phyloP scores from a whole-genome alignment of 2,888 invertebrate genomes.

The Scelioninae gen. 2 region DNA sequence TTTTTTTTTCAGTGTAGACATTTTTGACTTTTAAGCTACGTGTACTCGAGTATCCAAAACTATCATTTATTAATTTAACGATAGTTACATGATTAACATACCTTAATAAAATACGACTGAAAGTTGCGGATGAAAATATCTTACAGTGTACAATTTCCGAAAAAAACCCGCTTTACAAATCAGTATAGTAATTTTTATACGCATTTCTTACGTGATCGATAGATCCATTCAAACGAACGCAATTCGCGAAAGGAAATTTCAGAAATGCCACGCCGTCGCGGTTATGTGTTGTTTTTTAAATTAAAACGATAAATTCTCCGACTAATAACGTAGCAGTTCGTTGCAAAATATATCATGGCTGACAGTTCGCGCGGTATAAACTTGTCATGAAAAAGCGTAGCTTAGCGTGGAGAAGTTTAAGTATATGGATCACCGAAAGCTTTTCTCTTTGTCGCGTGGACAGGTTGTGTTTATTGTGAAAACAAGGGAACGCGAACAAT shows the following conservation, averaged over 20 bases:
- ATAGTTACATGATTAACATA: too few species aligned
- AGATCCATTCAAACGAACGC: neutral
- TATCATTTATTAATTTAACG: too few species aligned
- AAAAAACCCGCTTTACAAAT: too few species aligned
- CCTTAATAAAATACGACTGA: too few species aligned
- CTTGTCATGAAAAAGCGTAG: constrained; percentile 54
- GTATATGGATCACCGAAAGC: constrained; percentile 60
- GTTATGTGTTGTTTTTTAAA: constrained; percentile 34
- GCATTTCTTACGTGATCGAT: neutral
- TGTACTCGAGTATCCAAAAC: too few species aligned
- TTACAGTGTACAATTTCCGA: too few species aligned
- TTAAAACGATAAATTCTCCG: constrained; percentile 44
- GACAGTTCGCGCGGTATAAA: constrained; percentile 56
- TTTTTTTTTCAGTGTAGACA: too few species aligned
- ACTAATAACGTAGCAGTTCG: constrained; percentile 29
- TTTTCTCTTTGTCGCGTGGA: constrained; percentile 66
- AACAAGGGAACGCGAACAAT: constrained; percentile 65
- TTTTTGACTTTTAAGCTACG: too few species aligned
- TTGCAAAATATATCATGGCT: constrained; percentile 52
- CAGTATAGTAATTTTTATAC: too few species aligned
- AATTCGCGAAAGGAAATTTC: constrained; percentile 6
- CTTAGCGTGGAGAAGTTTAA: constrained; percentile 56
- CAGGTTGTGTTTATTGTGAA: constrained; percentile 74
- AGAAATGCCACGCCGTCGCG: constrained; percentile 2
- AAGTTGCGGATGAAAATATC: too few species aligned